These are phyloP conservation scores for Papilio helenus DNA, from an alignment of 1,140 invertebrate genomes.

Conservation along the genomic window DNA sequence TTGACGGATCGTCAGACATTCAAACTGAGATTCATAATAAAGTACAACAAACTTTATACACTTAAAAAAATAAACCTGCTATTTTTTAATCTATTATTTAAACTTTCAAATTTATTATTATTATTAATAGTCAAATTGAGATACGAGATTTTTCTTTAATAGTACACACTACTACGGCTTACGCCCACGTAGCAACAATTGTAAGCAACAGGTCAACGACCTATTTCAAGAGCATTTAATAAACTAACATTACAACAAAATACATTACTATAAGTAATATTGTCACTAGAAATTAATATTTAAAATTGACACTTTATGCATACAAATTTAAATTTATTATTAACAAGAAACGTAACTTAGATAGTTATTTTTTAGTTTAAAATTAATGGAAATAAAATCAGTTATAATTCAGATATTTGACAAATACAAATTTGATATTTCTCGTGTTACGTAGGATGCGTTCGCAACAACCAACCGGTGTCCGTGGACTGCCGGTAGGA, in stretches of 20 bases:
- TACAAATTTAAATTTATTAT: conserved; percentile 36
- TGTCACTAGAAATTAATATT: background rate
- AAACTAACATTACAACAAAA: background rate
- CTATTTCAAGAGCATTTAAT: conserved; percentile 36
- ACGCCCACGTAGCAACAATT: conserved; percentile 41
- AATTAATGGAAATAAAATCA: background rate
- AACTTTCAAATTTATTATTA: background rate
- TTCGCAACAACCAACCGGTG: conserved; percentile 51
- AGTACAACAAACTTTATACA: background rate
- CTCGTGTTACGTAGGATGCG: conserved; percentile 44
- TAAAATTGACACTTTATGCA: background rate
- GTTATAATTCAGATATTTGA: background rate
- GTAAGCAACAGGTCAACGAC: conserved; percentile 49
- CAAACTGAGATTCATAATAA: conserved; percentile 44
- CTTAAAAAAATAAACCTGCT: background rate
- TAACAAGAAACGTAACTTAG: conserved; percentile 15
- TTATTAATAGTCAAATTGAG: background rate
- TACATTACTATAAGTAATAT: background rate
- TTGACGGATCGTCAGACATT: conserved; percentile 71
- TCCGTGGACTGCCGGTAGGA: conserved; percentile 53
- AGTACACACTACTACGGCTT: background rate
- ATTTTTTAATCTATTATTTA: background rate
- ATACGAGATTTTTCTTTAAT: background rate
- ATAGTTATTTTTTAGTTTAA: conserved; percentile 24
- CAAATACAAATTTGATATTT: conserved; percentile 37